Evolutionary conservation across 2,797 vertebrate species (phyloP).

Genomic region (Ataeniobius toweri): DNA sequence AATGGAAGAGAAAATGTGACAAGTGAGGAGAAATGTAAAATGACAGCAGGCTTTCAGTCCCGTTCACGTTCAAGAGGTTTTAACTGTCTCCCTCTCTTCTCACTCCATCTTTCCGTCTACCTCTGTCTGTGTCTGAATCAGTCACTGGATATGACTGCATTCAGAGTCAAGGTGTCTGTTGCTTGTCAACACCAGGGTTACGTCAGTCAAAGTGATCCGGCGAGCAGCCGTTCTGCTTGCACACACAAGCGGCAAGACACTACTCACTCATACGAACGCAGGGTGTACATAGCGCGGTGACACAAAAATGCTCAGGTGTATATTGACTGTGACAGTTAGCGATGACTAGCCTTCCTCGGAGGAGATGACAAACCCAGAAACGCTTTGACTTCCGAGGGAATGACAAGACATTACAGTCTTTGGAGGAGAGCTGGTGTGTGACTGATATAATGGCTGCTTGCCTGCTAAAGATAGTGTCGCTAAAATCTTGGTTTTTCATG

Average conservation of each 20-base stretch:
- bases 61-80: constrained; percentile 79
- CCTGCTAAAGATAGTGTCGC: constrained; percentile 57
- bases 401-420: constrained; percentile 73
- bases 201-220: constrained; percentile 80
- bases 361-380: constrained; percentile 75
- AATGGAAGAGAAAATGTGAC: constrained; percentile 76
- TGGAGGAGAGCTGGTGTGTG: constrained; percentile 70
- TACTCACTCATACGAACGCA: constrained; percentile 61
- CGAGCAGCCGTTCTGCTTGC: constrained; percentile 87
- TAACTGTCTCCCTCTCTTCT: constrained; percentile 73
- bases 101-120: constrained; percentile 71
- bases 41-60: constrained; percentile 78
- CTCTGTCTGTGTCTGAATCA: constrained; percentile 76
- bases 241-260: constrained; percentile 65
- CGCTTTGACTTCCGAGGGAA: constrained; percentile 70
- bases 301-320: constrained; percentile 78
- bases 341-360: constrained; percentile 75
- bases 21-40: constrained; percentile 76
- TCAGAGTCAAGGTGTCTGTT: constrained; percentile 81
- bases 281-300: constrained; percentile 68
- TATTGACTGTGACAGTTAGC: constrained; percentile 78
- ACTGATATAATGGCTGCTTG: constrained; percentile 72
- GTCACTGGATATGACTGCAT: constrained; percentile 79
- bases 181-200: constrained; percentile 81
- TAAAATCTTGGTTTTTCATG: constrained; percentile 55